Evolutionary conservation across 1,140 invertebrate species (phyloP).

Genomic region (Penaeus vannamei): DNA sequence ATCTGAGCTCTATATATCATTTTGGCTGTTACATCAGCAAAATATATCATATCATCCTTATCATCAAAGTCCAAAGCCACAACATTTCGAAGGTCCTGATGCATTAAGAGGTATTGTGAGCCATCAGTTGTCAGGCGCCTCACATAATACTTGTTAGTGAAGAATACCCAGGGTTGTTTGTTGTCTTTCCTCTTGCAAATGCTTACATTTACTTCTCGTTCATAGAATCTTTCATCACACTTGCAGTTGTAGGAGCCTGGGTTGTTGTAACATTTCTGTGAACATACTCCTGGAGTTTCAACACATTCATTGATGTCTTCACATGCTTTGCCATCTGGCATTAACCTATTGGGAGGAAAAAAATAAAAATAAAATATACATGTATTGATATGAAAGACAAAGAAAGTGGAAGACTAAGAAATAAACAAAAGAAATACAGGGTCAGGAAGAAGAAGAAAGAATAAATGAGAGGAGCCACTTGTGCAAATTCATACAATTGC

Average conservation of each 20-base stretch:
- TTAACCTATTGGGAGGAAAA: slow-evolving; percentile 74
- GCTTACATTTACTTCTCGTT: slow-evolving; percentile 86
- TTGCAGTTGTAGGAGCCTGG: slow-evolving; percentile 97
- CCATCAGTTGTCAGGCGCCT: slow-evolving; percentile 95
- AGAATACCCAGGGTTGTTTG: slow-evolving; percentile 91
- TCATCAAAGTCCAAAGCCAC: slow-evolving; percentile 96
- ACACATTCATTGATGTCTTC: slow-evolving; percentile 95
- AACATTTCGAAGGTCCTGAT: slow-evolving; percentile 96
- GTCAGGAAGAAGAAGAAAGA: no score
- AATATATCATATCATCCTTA: slow-evolving; percentile 87
- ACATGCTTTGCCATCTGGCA: slow-evolving; percentile 89
- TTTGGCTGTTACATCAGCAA: slow-evolving; percentile 95
- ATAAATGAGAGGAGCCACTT: no score
- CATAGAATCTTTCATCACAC: slow-evolving; percentile 94
- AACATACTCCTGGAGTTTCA: slow-evolving; percentile 91
- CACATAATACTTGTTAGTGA: slow-evolving; percentile 98
- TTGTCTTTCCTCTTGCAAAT: slow-evolving; percentile 91
- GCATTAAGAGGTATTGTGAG: slow-evolving; percentile 86
- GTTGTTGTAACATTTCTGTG: slow-evolving; percentile 95
- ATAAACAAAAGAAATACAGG: neutral
- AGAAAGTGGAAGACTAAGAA: neutral
- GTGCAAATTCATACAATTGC: no score
- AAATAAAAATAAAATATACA: neutral
- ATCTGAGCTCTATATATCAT: slow-evolving; percentile 81
- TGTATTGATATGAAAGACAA: neutral